Percentiles rank a stretch among this genome's conserved stretches.
Evolutionary conservation across 2,797 vertebrate genomes (phyloP).

Genomic region (Argyrosomus regius): DNA sequence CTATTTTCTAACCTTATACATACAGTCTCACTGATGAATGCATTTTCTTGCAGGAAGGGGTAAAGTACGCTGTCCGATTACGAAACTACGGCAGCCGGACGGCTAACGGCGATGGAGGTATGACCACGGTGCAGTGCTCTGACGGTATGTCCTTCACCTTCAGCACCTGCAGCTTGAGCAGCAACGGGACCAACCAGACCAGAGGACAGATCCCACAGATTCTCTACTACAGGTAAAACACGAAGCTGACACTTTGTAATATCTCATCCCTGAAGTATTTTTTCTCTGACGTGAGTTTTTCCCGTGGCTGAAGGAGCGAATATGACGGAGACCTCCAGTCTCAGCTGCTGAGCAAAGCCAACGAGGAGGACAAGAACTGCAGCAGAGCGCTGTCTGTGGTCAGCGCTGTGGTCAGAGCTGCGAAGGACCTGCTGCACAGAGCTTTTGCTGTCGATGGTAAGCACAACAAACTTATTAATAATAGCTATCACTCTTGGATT

Average conservation of each 20-base stretch:
- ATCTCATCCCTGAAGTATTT: neutral
- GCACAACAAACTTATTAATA: constrained; percentile 19
- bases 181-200: constrained; percentile 99
- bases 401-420: constrained; percentile 95
- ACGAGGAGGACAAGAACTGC: constrained; percentile 99
- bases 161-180: constrained; percentile 98
- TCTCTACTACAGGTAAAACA: constrained; percentile 95
- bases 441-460: constrained; percentile 98
- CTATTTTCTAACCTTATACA: neutral
- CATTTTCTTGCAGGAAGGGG: constrained; percentile 88
- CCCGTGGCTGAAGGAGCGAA: constrained; percentile 89
- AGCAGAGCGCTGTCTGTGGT: constrained; percentile 97
- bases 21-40: constrained; percentile 10
- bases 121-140: constrained; percentile 98
- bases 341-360: constrained; percentile 97
- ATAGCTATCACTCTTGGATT: neutral
- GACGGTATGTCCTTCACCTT: constrained; percentile 98
- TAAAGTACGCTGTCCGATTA: constrained; percentile 96
- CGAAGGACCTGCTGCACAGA: constrained; percentile 96
- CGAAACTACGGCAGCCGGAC: constrained; percentile 98
- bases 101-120: constrained; percentile 99
- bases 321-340: constrained; percentile 98
- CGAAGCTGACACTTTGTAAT: neutral
- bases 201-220: constrained; percentile 98
- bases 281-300: constrained; percentile 26